Percentiles rank a stretch among this genome's conserved stretches.
phyloP scores from a whole-genome alignment of 2,113 vertebrate genomes.

The Neotoma lepida region DNA sequence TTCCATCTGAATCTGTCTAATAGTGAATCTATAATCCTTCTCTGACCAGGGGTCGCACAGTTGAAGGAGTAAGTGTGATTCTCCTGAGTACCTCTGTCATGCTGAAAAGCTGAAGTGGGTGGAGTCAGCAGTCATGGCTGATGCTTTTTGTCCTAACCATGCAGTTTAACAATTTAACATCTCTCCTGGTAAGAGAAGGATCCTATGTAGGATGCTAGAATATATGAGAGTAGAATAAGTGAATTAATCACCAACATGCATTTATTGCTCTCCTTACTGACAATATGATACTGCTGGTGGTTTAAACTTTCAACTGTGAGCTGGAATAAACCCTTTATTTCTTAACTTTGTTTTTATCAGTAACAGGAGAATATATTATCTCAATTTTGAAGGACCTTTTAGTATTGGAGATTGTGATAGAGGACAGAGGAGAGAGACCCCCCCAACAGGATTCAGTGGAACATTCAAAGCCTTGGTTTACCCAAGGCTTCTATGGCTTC shows the following conservation, averaged over 20 bases:
- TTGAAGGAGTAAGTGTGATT: too few relatives aligned
- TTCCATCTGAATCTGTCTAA: too few relatives aligned
- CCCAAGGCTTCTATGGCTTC: not conserved
- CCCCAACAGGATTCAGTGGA: not conserved
- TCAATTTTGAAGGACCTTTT: not conserved
- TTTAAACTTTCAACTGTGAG: not conserved
- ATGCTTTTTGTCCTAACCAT: too few relatives aligned
- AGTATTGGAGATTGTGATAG: not conserved
- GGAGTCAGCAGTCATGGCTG: too few relatives aligned
- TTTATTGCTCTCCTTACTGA: too few relatives aligned
- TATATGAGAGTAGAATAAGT: not conserved
- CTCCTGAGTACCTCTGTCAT: too few relatives aligned
- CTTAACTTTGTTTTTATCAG: not conserved
- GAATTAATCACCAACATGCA: not conserved
- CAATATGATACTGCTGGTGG: too few relatives aligned
- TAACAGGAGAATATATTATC: not conserved
- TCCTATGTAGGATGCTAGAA: not conserved
- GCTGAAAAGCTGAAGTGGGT: too few relatives aligned
- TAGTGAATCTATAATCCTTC: too few relatives aligned
- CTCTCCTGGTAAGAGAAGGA: too few relatives aligned
- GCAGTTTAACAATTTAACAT: too few relatives aligned
- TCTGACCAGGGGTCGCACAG: too few relatives aligned
- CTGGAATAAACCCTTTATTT: not conserved
- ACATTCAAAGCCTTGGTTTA: not conserved
- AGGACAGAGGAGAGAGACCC: not conserved